Percentiles rank a stretch among this genome's conserved stretches.
Conservation (phyloP, 2,888 invertebrate genomes). For the Anarsia innoxiella region DNA sequence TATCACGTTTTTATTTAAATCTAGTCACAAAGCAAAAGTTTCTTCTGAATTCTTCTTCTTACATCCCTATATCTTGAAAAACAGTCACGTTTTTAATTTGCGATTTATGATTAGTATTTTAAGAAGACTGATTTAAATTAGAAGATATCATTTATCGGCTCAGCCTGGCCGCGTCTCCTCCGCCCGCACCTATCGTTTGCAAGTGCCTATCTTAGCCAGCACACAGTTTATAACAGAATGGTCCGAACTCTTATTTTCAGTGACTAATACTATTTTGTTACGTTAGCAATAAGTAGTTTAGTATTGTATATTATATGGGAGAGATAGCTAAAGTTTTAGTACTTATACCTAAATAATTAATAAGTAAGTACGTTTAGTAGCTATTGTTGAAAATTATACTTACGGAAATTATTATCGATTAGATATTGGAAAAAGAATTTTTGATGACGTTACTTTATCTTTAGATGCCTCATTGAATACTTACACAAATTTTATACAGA, state of each 20-base stretch:
- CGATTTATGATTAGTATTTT: slow-evolving; percentile 7
- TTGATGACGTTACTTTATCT: neutral
- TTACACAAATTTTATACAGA: slow-evolving; percentile 11
- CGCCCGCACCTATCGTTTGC: neutral
- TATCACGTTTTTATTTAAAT: slow-evolving; percentile 3
- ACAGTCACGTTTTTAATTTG: neutral
- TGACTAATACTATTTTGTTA: slow-evolving; percentile 35
- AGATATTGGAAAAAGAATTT: slow-evolving; percentile 8
- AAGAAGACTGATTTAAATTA: slow-evolving; percentile 38
- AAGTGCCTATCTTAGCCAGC: slow-evolving; percentile 35
- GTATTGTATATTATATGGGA: slow-evolving; percentile 33
- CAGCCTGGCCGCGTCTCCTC: neutral
- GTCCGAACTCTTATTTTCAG: slow-evolving; percentile 31
- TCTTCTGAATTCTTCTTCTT: slow-evolving; percentile 25
- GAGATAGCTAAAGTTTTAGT: slow-evolving; percentile 30
- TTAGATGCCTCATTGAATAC: slow-evolving; percentile 5
- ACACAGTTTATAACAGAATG: slow-evolving; percentile 30
- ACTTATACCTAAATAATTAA: slow-evolving; percentile 1
- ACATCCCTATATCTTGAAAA: slow-evolving; percentile 16
- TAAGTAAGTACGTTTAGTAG: no score
- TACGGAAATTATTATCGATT: slow-evolving; percentile 14
- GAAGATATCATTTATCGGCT: slow-evolving; percentile 11
- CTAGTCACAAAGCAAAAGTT: slow-evolving; percentile 49
- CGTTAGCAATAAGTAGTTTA: slow-evolving; percentile 46
- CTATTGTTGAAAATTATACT: slow-evolving; percentile 27